Evolutionary conservation across 2,797 vertebrate species (phyloP).

Genomic region (Lithobates pipiens): DNA sequence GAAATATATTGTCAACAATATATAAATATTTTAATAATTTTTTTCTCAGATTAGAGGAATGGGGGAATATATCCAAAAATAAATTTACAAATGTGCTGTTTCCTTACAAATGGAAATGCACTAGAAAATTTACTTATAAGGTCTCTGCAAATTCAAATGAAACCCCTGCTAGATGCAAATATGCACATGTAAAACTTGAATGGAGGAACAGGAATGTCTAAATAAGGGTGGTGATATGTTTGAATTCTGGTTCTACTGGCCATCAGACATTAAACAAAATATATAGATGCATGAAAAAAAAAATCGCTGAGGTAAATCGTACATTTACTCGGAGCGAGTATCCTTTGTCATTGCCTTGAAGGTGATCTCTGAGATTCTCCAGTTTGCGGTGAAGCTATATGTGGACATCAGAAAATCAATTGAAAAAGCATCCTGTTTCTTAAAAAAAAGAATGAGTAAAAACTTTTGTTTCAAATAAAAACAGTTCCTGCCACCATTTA

Average conservation of each 20-base stretch:
- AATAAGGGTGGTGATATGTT: conserved; percentile 72
- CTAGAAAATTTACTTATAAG: not conserved
- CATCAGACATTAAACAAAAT: conserved; percentile 65
- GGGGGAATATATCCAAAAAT: not conserved
- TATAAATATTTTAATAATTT: not conserved
- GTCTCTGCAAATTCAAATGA: conserved; percentile 67
- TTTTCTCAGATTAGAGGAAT: not conserved
- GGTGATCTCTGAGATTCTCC: conserved; percentile 80
- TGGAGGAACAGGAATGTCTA: conserved; percentile 54
- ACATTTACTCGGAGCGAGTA: conserved; percentile 80
- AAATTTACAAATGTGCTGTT: not conserved
- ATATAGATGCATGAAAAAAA: conserved; percentile 63
- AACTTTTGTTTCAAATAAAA: conserved; percentile 67
- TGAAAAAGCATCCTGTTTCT: conserved; percentile 77
- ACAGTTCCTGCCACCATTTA: conserved; percentile 76
- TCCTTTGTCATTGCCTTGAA: conserved; percentile 79
- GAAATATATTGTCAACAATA: no score
- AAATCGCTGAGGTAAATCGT: conserved; percentile 75
- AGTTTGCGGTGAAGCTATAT: conserved; percentile 80
- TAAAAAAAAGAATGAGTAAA: conserved; percentile 62
- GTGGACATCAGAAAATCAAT: conserved; percentile 80
- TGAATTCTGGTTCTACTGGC: conserved; percentile 71
- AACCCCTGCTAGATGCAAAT: conserved; percentile 70
- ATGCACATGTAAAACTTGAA: conserved; percentile 59
- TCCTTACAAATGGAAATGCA: conserved; percentile 1